phyloP scores from a whole-genome alignment of 2,888 invertebrate genomes.

The Pyralis farinalis region DNA sequence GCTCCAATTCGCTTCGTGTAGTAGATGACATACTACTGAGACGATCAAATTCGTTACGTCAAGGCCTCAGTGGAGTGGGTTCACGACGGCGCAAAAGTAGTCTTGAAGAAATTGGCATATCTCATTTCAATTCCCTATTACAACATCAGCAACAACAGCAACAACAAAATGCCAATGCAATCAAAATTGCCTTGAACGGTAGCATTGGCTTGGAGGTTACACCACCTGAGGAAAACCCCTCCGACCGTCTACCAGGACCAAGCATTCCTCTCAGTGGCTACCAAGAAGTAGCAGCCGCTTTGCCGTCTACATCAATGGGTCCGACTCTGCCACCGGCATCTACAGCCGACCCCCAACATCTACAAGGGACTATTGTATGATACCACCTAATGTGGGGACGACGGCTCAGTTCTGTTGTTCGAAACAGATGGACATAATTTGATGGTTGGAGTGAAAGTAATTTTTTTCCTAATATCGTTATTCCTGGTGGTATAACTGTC shows the following conservation, averaged over 20 bases:
- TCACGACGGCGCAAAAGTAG: conserved; percentile 89
- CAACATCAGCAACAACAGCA: conserved; percentile 78
- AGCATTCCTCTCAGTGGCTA: conserved; percentile 57
- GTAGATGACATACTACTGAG: conserved; percentile 92
- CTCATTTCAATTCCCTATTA: conserved; percentile 87
- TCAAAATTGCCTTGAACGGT: conserved; percentile 92
- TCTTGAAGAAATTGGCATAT: conserved; percentile 91
- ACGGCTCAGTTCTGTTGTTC: conserved; percentile 88
- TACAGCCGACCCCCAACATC: conserved; percentile 85
- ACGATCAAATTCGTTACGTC: conserved; percentile 91
- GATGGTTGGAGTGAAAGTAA: conserved; percentile 12
- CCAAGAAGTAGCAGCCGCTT: conserved; percentile 71
- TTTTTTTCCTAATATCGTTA: background rate
- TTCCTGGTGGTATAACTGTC: conserved; percentile 14
- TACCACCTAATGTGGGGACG: conserved; percentile 96
- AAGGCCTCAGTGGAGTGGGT: conserved; percentile 87
- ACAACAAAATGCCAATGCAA: conserved; percentile 86
- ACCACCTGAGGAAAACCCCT: conserved; percentile 84
- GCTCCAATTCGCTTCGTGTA: conserved; percentile 93
- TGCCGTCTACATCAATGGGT: conserved; percentile 57
- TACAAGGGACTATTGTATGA: conserved; percentile 97
- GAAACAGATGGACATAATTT: conserved; percentile 85
- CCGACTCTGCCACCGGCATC: conserved; percentile 53
- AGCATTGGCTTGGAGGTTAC: conserved; percentile 92
- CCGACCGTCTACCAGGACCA: conserved; percentile 67